Percentiles rank a stretch among this genome's conserved stretches.
Evolutionary conservation across 2,113 vertebrate genomes (phyloP).

Genomic region (Benthochromis sp.): DNA sequence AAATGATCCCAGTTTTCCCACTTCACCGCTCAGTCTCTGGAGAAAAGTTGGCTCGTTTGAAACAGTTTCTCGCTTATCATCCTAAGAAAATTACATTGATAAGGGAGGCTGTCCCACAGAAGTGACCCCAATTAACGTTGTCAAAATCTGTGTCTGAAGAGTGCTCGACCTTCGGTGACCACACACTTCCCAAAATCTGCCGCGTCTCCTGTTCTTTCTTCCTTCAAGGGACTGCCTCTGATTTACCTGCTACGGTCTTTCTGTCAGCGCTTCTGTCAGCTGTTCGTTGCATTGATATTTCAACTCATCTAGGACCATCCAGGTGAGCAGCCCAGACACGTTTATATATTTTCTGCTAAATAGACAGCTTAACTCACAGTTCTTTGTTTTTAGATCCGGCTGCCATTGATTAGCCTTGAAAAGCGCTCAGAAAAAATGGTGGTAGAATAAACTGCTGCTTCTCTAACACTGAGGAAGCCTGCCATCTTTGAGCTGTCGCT

Average conservation of each 20-base stretch:
- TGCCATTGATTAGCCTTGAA: slow-evolving; percentile 25
- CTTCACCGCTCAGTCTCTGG: slow-evolving; percentile 1
- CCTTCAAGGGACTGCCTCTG: neutral
- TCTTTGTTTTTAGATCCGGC: slow-evolving; percentile 4
- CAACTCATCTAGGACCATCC: neutral
- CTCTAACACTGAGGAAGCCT: neutral
- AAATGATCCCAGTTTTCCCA: slow-evolving; percentile 39
- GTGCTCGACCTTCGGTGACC: slow-evolving; percentile 2
- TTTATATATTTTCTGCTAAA: slow-evolving; percentile 17
- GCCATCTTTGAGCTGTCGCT: neutral
- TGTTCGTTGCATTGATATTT: neutral
- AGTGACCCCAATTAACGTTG: slow-evolving; percentile 53
- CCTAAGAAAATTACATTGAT: slow-evolving; percentile 31
- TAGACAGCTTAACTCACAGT: slow-evolving; percentile 1
- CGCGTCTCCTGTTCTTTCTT: neutral
- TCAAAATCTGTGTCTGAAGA: slow-evolving; percentile 11
- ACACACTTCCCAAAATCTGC: slow-evolving; percentile 24
- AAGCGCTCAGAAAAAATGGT: neutral
- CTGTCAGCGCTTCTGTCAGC: neutral
- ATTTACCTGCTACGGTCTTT: neutral
- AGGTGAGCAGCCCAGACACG: neutral
- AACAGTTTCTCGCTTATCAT: neutral
- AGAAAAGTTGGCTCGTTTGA: slow-evolving; percentile 23
- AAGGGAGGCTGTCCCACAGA: slow-evolving; percentile 10
- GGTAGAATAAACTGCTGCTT: neutral